Conservation (phyloP, 2,113 vertebrate species). For the Leiothrix lutea region DNA sequence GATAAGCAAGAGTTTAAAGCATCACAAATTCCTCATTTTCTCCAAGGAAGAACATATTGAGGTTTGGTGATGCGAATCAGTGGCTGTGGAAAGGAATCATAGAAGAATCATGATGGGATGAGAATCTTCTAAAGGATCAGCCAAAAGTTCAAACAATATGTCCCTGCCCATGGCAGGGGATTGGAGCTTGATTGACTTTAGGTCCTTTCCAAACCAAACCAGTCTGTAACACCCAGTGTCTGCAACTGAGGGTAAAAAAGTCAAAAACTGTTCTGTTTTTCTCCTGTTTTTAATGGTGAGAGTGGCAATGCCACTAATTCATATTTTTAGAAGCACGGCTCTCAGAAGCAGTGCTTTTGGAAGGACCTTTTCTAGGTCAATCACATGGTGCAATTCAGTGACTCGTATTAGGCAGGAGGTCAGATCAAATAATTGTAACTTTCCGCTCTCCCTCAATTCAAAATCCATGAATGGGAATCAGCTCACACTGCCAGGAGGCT, state of each 20-base stretch:
- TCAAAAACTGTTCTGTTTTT: background rate
- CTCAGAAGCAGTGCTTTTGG: background rate
- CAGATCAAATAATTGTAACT: background rate
- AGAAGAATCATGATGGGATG: background rate
- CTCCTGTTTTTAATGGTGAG: background rate
- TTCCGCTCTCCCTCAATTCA: background rate
- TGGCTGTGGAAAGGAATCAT: background rate
- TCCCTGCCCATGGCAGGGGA: background rate
- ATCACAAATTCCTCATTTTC: background rate
- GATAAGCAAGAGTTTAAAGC: background rate
- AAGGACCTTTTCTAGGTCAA: background rate
- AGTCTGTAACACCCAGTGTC: background rate
- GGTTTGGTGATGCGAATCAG: background rate
- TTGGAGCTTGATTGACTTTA: background rate
- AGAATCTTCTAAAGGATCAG: background rate
- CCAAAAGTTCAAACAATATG: background rate
- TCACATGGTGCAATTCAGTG: background rate
- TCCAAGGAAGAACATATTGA: background rate
- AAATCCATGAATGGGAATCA: conserved; percentile 10
- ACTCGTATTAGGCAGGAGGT: background rate
- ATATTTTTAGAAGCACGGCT: background rate
- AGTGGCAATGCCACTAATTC: background rate
- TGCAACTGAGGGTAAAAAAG: background rate
- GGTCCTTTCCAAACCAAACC: background rate
- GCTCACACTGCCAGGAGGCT: background rate